Conservation (phyloP, 2,888 invertebrate species). For the Halocaridina rubra region DNA sequence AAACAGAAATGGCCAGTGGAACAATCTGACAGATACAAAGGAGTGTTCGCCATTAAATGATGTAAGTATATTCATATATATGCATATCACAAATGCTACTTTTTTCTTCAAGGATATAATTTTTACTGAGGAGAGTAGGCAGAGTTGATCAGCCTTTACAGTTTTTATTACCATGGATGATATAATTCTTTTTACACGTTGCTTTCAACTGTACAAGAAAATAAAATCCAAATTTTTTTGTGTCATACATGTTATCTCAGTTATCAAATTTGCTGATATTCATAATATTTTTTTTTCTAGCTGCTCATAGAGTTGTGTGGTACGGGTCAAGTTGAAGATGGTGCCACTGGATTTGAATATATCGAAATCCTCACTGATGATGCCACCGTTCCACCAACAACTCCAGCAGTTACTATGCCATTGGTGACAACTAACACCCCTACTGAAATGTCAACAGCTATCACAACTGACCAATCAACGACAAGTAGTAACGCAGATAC, state of each 20-base stretch:
- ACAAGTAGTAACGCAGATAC: too few species aligned
- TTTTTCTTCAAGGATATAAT: neutral
- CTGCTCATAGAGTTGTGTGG: neutral
- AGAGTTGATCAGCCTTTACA: neutral
- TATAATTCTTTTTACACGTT: neutral
- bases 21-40: neutral
- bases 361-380: slow-evolving; percentile 11
- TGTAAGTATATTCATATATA: slow-evolving; percentile 5
- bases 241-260: too few species aligned
- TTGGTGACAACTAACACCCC: neutral
- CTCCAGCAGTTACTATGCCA: too few species aligned
- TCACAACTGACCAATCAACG: too few species aligned
- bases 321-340: neutral
- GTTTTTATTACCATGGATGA: neutral
- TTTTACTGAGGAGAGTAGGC: neutral
- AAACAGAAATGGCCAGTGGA: slow-evolving; percentile 7
- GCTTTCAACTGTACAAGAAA: neutral
- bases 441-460: neutral
- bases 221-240: too few species aligned
- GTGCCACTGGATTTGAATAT: neutral
- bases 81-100: neutral
- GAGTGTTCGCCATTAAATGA: neutral
- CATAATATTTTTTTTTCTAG: neutral
- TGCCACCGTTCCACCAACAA: neutral
- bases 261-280: neutral